Conservation (phyloP, 2,888 invertebrate species). For the Cataglyphis altisquamis region DNA sequence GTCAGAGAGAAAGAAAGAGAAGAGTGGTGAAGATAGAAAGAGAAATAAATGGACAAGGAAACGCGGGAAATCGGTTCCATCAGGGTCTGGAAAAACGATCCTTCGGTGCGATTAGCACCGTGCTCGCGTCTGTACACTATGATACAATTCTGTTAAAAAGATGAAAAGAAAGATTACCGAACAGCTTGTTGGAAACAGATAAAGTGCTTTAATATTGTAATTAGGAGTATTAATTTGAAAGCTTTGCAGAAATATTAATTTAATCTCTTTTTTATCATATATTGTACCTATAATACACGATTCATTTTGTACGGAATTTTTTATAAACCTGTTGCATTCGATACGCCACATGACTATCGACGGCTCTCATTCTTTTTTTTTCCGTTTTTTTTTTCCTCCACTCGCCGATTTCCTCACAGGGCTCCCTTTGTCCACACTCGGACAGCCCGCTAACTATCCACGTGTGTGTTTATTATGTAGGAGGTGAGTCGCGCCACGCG, state of each 20-base stretch:
- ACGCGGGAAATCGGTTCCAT: slow-evolving; percentile 5
- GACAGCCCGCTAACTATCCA: slow-evolving; percentile 70
- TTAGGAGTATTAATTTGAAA: background rate
- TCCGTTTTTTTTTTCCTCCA: background rate
- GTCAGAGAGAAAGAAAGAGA: slow-evolving; percentile 7
- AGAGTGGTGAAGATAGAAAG: background rate
- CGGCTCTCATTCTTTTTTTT: background rate
- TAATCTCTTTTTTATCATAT: background rate
- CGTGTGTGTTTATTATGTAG: slow-evolving; percentile 74
- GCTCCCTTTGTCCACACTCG: slow-evolving; percentile 45
- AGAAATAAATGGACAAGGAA: background rate
- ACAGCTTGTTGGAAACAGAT: background rate
- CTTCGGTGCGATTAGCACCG: slow-evolving; percentile 32
- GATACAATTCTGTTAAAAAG: background rate
- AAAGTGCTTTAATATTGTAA: background rate
- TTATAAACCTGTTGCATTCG: slow-evolving; percentile 68
- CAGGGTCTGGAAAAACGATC: slow-evolving; percentile 7
- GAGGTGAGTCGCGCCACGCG: slow-evolving; percentile 75
- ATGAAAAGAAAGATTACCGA: background rate
- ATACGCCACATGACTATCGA: slow-evolving; percentile 46
- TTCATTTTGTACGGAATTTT: slow-evolving; percentile 48
- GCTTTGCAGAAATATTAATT: no score
- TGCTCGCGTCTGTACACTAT: background rate
- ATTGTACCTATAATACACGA: background rate
- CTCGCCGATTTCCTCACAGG: slow-evolving; percentile 14